Percentiles rank a stretch among this genome's conserved stretches.
Conservation (phyloP, 2,797 vertebrate species). For the Potorous gilbertii region DNA sequence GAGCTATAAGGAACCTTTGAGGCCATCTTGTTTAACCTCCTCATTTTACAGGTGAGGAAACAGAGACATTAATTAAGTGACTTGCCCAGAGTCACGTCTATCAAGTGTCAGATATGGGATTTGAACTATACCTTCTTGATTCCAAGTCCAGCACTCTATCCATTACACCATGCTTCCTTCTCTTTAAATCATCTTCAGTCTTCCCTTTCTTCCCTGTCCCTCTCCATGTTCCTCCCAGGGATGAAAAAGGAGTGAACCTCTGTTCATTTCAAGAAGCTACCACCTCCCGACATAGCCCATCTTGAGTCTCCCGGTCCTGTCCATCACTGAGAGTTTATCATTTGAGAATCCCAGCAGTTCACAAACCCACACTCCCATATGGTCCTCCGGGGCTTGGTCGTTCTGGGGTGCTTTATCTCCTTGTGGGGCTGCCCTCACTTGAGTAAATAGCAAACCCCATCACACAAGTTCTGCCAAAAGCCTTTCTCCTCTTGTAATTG, state of each 20-base stretch:
- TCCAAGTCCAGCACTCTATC: neutral
- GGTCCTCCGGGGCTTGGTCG: neutral
- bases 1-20: neutral
- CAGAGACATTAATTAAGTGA: neutral
- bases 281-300: neutral
- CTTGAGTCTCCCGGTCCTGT: neutral
- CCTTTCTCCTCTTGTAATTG: conserved; percentile 31
- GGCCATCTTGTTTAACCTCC: neutral
- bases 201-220: neutral
- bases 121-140: neutral
- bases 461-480: neutral
- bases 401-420: neutral
- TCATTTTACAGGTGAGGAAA: neutral
- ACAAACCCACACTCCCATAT: neutral
- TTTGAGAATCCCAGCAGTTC: neutral
- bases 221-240: neutral
- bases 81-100: neutral
- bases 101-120: neutral
- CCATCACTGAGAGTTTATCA: neutral
- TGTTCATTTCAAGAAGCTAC: neutral
- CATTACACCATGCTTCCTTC: neutral
- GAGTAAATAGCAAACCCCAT: conserved; percentile 31
- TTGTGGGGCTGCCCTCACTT: neutral
- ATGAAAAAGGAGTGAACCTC: neutral
- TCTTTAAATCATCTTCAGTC: neutral